Evolutionary conservation across 2,888 invertebrate genomes (phyloP).

Genomic region (Leptinotarsa tumamoca): DNA sequence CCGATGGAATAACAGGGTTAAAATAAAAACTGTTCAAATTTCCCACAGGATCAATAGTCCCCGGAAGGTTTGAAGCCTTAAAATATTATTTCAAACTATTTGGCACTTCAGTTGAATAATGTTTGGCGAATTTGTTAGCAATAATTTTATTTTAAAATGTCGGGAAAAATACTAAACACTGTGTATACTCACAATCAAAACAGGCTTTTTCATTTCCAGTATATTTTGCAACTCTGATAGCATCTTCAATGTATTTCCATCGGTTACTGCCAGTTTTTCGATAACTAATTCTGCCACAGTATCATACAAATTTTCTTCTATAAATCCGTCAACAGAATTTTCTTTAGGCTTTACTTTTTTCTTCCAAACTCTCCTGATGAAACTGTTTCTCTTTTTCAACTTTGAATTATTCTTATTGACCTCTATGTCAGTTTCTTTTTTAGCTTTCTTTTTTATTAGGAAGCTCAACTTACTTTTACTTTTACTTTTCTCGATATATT

Average conservation of each 20-base stretch:
- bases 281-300: conserved; percentile 47
- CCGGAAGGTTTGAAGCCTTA: too few species aligned
- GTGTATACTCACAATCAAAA: conserved; percentile 50
- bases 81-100: too few species aligned
- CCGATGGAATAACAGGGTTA: too few species aligned
- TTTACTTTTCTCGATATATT: conserved; percentile 17
- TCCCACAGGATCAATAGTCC: too few species aligned
- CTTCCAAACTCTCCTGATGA: conserved; percentile 55
- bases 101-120: too few species aligned
- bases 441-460: conserved; percentile 32
- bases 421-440: conserved; percentile 32
- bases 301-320: conserved; percentile 52
- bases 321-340: conserved; percentile 19
- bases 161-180: not conserved
- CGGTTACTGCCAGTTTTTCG: conserved; percentile 34
- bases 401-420: conserved; percentile 38
- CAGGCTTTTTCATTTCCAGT: conserved; percentile 54
- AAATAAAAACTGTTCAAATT: too few species aligned
- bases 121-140: too few species aligned
- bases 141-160: too few species aligned
- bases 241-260: conserved; percentile 49
- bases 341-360: conserved; percentile 49
- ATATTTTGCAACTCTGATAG: conserved; percentile 58
- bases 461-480: conserved; percentile 19
- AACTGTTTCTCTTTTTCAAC: conserved; percentile 54